Evolutionary conservation across 2,888 invertebrate species (phyloP).

Genomic region (Lycaena phlaeas): DNA sequence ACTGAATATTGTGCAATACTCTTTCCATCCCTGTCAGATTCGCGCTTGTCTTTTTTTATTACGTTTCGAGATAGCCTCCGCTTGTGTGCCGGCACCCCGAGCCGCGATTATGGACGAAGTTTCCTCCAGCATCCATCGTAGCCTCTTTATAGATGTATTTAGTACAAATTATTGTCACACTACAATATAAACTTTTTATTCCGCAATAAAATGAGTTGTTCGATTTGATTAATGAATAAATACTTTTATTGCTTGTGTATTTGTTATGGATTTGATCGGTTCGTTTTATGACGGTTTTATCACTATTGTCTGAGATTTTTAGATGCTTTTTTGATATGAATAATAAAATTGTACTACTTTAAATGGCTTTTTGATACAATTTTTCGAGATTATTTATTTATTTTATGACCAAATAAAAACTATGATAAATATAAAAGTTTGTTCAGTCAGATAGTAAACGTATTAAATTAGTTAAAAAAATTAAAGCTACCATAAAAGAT

Average conservation of each 20-base stretch:
- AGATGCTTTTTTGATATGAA: too few relatives aligned
- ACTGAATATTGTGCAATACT: too few relatives aligned
- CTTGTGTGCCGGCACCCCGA: conserved; percentile 11
- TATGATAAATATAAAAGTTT: too few relatives aligned
- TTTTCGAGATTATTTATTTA: too few relatives aligned
- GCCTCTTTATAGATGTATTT: conserved; percentile 23
- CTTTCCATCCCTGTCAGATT: too few relatives aligned
- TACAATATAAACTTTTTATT: conserved; percentile 4
- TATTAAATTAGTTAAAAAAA: too few relatives aligned
- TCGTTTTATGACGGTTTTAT: neutral
- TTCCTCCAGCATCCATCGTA: conserved; percentile 26
- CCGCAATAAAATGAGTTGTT: neutral
- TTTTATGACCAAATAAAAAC: too few relatives aligned
- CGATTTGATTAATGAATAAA: conserved; percentile 5
- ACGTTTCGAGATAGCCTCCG: conserved; percentile 18
- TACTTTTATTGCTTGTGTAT: neutral
- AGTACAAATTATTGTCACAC: conserved; percentile 23
- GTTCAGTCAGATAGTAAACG: too few relatives aligned
- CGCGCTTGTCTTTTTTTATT: too few relatives aligned
- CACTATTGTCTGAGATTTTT: neutral
- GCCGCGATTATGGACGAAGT: conserved; percentile 20
- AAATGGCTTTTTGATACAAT: too few relatives aligned
- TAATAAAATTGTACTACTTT: too few relatives aligned
- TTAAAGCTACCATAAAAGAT: too few relatives aligned
- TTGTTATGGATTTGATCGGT: neutral